phyloP scores from a whole-genome alignment of 1,140 invertebrate genomes.

The Drosophila oshimai region DNA sequence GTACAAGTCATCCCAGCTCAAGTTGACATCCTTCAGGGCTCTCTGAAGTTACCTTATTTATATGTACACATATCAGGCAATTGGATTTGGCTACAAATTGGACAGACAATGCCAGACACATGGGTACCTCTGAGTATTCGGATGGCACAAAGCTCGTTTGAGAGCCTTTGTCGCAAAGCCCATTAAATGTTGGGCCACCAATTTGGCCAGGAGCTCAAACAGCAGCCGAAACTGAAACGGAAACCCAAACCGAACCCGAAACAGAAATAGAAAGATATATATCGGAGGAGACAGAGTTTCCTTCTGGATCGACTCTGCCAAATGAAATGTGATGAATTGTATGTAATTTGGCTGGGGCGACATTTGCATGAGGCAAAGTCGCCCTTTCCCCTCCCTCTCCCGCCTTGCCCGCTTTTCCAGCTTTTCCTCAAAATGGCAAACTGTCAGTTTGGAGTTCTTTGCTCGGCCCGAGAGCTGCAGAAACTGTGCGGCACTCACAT shows the following conservation, averaged over 20 bases:
- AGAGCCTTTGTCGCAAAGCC: conserved; percentile 55
- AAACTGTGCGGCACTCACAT: conserved; percentile 79
- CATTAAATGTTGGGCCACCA: conserved; percentile 57
- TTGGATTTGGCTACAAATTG: conserved; percentile 40
- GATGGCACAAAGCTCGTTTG: conserved; percentile 29
- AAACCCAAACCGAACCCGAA: conserved; percentile 34
- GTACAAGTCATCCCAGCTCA: neutral
- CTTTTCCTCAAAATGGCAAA: conserved; percentile 59
- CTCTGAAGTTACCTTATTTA: conserved; percentile 35
- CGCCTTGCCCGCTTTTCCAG: neutral
- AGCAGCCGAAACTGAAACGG: neutral
- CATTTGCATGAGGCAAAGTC: conserved; percentile 71
- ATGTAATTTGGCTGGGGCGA: conserved; percentile 77
- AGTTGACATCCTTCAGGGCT: conserved; percentile 24
- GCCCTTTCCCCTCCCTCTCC: neutral
- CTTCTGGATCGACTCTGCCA: conserved; percentile 55
- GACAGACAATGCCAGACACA: conserved; percentile 29
- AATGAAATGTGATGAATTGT: conserved; percentile 82
- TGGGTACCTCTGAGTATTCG: conserved; percentile 10
- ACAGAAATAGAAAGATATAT: conserved; percentile 35
- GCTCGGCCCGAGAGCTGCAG: conserved; percentile 11
- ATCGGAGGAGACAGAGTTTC: conserved; percentile 11
- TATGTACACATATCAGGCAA: conserved; percentile 35
- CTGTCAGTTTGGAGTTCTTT: conserved; percentile 61
- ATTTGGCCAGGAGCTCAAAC: conserved; percentile 49